These are phyloP conservation scores for Trichechus manatus DNA, from an alignment of 2,113 vertebrate species.

Conservation along the genomic window DNA sequence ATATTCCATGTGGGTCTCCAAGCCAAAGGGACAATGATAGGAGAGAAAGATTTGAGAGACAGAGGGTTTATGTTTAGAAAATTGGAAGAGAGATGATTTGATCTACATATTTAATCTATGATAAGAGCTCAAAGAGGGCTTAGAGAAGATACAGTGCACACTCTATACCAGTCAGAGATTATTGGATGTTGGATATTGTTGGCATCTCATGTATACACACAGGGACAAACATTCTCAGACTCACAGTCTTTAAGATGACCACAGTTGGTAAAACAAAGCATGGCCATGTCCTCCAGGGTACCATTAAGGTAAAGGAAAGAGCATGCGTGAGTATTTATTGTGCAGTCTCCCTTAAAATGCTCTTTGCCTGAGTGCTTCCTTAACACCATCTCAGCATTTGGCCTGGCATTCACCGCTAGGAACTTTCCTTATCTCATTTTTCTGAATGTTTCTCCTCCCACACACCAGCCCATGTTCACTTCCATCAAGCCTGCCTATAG, in stretches of 20 bases:
- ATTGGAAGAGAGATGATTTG: background rate
- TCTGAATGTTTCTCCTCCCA: background rate
- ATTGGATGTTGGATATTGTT: rapidly evolving
- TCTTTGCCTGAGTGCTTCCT: background rate
- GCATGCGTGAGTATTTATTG: rapidly evolving
- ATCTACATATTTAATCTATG: background rate
- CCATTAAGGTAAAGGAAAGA: too few species aligned
- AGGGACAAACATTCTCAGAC: too few species aligned
- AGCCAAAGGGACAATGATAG: background rate
- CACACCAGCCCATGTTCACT: background rate
- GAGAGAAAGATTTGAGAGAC: background rate
- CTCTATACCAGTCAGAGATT: background rate
- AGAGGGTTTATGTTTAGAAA: background rate
- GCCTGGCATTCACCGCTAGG: background rate
- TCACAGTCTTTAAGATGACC: background rate
- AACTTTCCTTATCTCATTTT: background rate
- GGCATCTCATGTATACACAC: background rate
- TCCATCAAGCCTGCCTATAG: background rate
- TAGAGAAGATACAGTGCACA: background rate
- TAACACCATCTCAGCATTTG: background rate
- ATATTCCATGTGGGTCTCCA: background rate
- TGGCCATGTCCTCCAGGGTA: background rate
- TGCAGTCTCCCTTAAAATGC: background rate
- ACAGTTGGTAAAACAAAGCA: background rate
- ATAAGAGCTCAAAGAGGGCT: background rate